These are phyloP conservation scores for Dicentrarchus labrax DNA, from an alignment of 2,113 vertebrate genomes.

Conservation along the genomic window DNA sequence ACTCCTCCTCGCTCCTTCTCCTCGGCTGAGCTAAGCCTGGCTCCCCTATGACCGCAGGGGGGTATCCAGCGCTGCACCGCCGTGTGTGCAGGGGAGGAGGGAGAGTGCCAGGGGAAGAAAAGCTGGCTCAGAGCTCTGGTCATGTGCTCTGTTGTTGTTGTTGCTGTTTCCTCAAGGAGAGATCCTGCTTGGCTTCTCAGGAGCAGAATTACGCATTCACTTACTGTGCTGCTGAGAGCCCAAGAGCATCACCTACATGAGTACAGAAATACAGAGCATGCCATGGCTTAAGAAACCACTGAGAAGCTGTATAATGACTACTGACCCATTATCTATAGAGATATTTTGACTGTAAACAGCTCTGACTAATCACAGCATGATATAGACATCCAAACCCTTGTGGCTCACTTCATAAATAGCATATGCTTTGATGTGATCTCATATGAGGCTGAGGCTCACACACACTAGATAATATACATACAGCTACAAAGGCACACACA, in stretches of 20 bases:
- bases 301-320: constrained; percentile 35
- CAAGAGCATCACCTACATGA: constrained; percentile 43
- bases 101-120: constrained; percentile 64
- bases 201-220: constrained; percentile 66
- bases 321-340: constrained; percentile 45
- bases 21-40: constrained; percentile 61
- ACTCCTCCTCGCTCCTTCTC: constrained; percentile 49
- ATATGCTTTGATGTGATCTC: constrained; percentile 46
- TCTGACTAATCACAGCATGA: constrained; percentile 38
- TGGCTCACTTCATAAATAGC: constrained; percentile 47
- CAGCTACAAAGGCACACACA: constrained; percentile 15
- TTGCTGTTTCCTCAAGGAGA: constrained; percentile 68
- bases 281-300: constrained; percentile 22
- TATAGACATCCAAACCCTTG: constrained; percentile 23
- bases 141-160: constrained; percentile 80
- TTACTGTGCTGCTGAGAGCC: constrained; percentile 45
- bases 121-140: constrained; percentile 74
- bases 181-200: constrained; percentile 57
- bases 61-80: constrained; percentile 66
- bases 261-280: constrained; percentile 36
- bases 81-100: constrained; percentile 55
- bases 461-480: constrained; percentile 25
- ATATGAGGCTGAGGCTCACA: constrained; percentile 11
- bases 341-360: constrained; percentile 39
- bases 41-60: constrained; percentile 71